Conservation (phyloP, 2,113 vertebrate species). For the Zosterops borbonicus region DNA sequence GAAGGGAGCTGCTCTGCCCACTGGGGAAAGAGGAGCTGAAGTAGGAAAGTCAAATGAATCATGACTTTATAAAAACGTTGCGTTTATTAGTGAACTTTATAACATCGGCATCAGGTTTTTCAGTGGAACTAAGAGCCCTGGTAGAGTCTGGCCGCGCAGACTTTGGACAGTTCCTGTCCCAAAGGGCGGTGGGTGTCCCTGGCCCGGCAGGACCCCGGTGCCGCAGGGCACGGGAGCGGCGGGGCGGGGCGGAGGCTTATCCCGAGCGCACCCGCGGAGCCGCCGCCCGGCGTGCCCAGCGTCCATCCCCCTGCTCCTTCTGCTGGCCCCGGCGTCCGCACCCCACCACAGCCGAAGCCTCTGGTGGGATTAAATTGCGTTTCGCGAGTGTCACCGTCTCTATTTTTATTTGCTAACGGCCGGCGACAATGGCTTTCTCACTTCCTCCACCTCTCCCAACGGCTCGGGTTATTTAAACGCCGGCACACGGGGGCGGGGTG, state of each 20-base stretch:
- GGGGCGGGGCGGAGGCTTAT: background rate
- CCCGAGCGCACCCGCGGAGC: rapidly evolving
- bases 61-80: rapidly evolving
- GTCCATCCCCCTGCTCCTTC: background rate
- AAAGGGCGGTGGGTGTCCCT: rapidly evolving
- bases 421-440: background rate
- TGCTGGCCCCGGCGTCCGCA: background rate
- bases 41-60: background rate
- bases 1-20: background rate
- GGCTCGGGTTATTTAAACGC: background rate
- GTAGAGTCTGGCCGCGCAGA: rapidly evolving
- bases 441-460: background rate
- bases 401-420: background rate
- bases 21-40: background rate
- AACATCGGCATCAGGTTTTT: background rate
- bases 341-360: background rate
- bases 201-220: background rate
- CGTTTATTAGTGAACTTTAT: background rate
- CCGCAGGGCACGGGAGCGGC: background rate
- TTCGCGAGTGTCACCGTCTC: too few relatives aligned
- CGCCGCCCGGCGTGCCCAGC: background rate
- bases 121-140: background rate
- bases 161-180: background rate
- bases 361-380: background rate
- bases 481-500: too few relatives aligned